Conservation (phyloP, 2,888 invertebrate species). For the Eristalis arbustorum region DNA sequence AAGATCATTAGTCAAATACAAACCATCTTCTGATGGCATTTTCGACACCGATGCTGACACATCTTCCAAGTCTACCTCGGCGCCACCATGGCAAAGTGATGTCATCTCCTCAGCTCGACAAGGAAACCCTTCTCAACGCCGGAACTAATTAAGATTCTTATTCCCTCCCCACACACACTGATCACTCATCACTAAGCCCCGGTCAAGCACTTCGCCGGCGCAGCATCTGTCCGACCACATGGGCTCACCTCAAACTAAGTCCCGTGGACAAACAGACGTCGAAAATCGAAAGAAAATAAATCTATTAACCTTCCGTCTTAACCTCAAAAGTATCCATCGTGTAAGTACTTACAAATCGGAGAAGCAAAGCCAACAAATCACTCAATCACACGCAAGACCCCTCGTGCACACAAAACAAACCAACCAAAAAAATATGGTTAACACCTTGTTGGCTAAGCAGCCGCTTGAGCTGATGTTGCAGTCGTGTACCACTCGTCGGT, state of each 20-base stretch:
- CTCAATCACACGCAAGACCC: constrained; percentile 13
- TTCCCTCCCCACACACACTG: neutral
- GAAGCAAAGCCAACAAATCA: constrained; percentile 43
- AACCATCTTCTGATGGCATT: too few relatives aligned
- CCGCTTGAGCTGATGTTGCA: neutral
- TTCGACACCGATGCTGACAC: too few relatives aligned
- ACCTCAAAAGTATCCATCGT: constrained; percentile 2
- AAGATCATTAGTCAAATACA: too few relatives aligned
- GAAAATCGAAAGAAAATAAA: neutral
- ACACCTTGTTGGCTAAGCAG: constrained; percentile 40
- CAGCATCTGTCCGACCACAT: neutral
- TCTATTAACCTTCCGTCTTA: neutral
- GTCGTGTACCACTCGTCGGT: neutral
- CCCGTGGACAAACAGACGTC: neutral
- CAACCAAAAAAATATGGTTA: constrained; percentile 34
- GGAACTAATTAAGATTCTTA: neutral
- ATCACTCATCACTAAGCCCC: neutral
- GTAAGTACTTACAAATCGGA: constrained; percentile 11
- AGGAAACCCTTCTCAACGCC: neutral
- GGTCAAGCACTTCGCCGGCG: neutral
- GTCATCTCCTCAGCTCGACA: neutral
- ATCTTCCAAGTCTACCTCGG: too few relatives aligned
- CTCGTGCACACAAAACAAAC: constrained; percentile 8
- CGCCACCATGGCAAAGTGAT: neutral
- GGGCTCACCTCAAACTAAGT: neutral